Percentiles rank a stretch among this genome's conserved stretches.
Evolutionary conservation across 2,113 vertebrate genomes (phyloP).

Genomic region (Lutjanus erythropterus): DNA sequence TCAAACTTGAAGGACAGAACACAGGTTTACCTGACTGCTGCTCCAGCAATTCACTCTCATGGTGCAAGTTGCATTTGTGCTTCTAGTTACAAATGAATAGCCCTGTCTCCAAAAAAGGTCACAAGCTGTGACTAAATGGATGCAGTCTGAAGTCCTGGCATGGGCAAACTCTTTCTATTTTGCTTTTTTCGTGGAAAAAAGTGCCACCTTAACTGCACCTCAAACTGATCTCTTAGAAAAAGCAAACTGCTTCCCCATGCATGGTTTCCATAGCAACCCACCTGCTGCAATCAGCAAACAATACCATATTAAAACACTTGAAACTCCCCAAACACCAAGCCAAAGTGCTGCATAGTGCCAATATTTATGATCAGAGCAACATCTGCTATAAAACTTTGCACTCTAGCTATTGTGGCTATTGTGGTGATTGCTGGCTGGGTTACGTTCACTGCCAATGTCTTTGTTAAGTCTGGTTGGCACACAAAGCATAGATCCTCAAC

Average conservation of each 20-base stretch:
- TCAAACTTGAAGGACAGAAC: no score
- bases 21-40: no score
- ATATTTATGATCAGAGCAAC: conserved; percentile 3
- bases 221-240: background rate
- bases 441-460: background rate
- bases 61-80: no score
- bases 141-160: no score
- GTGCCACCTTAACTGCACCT: background rate
- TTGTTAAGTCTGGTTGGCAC: background rate
- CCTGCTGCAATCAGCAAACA: conserved; percentile 8
- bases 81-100: no score
- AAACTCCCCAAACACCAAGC: background rate
- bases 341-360: background rate
- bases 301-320: background rate
- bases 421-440: background rate
- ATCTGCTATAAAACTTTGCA: conserved; percentile 2
- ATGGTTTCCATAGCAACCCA: background rate
- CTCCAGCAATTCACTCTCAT: no score
- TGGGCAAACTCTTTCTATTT: background rate
- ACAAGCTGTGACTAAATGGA: no score
- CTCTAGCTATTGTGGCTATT: background rate
- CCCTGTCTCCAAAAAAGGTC: no score
- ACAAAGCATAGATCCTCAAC: background rate
- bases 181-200: background rate
- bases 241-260: background rate